These are phyloP conservation scores for Chrysemys picta DNA, from an alignment of 2,113 vertebrate species.

Conservation along the genomic window DNA sequence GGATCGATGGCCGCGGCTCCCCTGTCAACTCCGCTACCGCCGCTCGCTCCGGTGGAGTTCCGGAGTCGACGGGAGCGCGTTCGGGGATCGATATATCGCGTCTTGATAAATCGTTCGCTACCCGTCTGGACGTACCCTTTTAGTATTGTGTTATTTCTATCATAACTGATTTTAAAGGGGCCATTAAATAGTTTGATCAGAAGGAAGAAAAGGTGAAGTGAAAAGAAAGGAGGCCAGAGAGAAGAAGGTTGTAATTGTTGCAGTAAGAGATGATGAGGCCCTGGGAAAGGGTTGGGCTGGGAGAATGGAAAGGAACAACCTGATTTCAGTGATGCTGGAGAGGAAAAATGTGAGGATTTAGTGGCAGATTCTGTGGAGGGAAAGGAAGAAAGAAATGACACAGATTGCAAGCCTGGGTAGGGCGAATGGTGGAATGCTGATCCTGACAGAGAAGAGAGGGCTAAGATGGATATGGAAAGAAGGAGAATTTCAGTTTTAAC, in stretches of 20 bases:
- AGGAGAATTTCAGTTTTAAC: not conserved
- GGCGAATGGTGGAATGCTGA: not conserved
- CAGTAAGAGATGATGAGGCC: not conserved
- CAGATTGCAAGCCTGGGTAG: not conserved
- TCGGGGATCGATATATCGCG: too few species aligned
- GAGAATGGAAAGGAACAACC: not conserved
- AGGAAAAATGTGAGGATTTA: not conserved
- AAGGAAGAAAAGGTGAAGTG: not conserved
- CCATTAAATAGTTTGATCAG: not conserved
- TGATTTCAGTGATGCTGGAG: not conserved
- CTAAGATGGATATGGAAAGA: not conserved
- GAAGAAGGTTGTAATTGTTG: not conserved
- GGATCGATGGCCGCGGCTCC: too few species aligned
- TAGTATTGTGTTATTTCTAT: not conserved
- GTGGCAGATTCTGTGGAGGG: not conserved
- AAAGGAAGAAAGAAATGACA: rapidly evolving
- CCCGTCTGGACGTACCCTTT: too few species aligned
- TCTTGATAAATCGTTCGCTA: too few species aligned
- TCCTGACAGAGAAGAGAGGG: not conserved
- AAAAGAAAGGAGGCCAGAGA: not conserved
- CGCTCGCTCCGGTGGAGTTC: too few species aligned
- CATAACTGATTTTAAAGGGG: not conserved
- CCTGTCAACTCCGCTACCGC: too few species aligned
- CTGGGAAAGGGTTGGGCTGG: not conserved
- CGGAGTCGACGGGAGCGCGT: too few species aligned